Conservation (phyloP, 2,797 vertebrate genomes). For the Eupleurogrammus muticus region DNA sequence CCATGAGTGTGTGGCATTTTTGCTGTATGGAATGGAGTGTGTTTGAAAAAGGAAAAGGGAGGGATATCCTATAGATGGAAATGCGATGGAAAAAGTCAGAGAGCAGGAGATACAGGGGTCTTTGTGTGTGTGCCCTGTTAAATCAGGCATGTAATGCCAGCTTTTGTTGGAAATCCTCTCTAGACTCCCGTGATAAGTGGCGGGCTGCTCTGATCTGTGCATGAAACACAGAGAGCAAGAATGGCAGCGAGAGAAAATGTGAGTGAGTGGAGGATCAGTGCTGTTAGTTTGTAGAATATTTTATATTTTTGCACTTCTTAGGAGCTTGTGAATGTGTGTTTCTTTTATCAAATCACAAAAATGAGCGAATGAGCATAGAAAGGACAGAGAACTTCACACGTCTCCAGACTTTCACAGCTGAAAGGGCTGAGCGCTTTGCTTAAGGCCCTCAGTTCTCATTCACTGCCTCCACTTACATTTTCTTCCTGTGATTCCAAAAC, state of each 20-base stretch:
- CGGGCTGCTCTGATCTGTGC: slow-evolving; percentile 72
- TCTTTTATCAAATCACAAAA: slow-evolving; percentile 23
- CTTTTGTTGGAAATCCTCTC: slow-evolving; percentile 69
- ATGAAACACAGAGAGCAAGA: slow-evolving; percentile 61
- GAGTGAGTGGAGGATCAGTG: slow-evolving; percentile 14
- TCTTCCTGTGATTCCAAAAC: no score
- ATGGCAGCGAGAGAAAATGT: slow-evolving; percentile 41
- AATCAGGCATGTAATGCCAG: slow-evolving; percentile 72
- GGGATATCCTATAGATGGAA: slow-evolving; percentile 45
- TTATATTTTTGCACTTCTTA: slow-evolving; percentile 24
- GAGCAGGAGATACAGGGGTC: slow-evolving; percentile 45
- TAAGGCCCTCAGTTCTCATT: no score
- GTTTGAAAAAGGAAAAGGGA: slow-evolving; percentile 40
- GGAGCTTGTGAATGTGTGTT: slow-evolving; percentile 30
- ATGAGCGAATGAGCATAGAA: slow-evolving; percentile 6
- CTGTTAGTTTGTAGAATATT: slow-evolving; percentile 34
- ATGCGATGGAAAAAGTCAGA: slow-evolving; percentile 16
- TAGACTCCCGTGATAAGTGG: slow-evolving; percentile 69
- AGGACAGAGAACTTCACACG: neutral
- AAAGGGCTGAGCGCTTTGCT: neutral
- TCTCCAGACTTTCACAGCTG: neutral
- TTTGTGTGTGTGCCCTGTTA: slow-evolving; percentile 71
- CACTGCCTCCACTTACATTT: no score
- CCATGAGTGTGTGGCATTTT: slow-evolving; percentile 44
- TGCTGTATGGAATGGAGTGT: slow-evolving; percentile 40